Evolutionary conservation across 2,888 invertebrate species (phyloP), one percentile per base, ranked within the genome.

Genomic region (Carcina quercana): DNA sequence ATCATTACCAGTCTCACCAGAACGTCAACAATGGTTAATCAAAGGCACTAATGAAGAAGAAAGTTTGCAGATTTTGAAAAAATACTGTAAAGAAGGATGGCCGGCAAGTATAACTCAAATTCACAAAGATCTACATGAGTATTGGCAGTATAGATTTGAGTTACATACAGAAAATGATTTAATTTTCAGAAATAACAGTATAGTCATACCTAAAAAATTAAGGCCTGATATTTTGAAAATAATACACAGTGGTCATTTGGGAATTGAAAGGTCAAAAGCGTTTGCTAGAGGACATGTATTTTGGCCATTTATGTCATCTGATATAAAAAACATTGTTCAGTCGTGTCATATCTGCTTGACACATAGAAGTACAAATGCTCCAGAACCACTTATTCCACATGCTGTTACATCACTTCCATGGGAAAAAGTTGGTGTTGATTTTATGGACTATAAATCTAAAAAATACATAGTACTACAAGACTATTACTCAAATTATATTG

Each of bases 381-480:
- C 29, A 22, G 33, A 37, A 21, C 28, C 32, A 11, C n/a, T 39
- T 1, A 10, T 25, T 7, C 13, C 12, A 5, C 26, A 31, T 25
- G 31, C 15, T 3, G 17, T 13, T 12, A 15, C 10, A 8, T 2
- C 6, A n/a, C 6, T 34, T 3, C 42, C 44, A 14, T 44, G 37
- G 40, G 3, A 35, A 12, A 37, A 38, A 34, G 34, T 43, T 5
- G 43, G 38, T 17, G 12, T 35, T 8, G 41, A 43, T 33, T 6
- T 41, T 0, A 33, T 43, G 27, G 34, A 43, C 5, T 32, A 32
- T 17, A 15, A 38, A 8, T 15, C 10, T 4, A 10, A 24, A 20
- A 35, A 36, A 29, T 44, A 42, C 20, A 13, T 44, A 7, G 17
- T 44, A n/a, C 29, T 44, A 6, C 30, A 33, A 5, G 38, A 42